Base-by-base conservation (phyloP, 2,797 vertebrate genomes). In the Pteronotus mesoamericanus region DNA sequence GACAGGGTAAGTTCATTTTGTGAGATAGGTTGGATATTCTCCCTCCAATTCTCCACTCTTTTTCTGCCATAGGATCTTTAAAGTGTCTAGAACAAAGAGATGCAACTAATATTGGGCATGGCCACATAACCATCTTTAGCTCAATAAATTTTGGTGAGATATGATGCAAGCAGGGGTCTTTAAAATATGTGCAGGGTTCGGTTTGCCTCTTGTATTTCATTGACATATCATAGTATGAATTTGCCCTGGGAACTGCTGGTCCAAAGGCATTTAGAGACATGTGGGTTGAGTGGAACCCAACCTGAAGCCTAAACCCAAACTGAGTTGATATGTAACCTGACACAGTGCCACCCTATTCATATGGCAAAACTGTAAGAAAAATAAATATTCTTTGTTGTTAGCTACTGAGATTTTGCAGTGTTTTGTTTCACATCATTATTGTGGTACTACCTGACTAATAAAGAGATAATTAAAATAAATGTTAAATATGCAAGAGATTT, bases 401-500 rank as follows among this genome's bases (percentile, higher is more conserved):
- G 24, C 21, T 85, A 37, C 6, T 80, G 24, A 74, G 29, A 74
- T 82, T 89, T 85, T 92, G 19, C 64, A 75, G 1, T 78, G 0
- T 6, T 44, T 92, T 90, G 9, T 79, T 88, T 71, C 24, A 85
- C 3, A 59, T 55, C 37, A 32, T 57, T 69, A 85, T 34, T 89
- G 9, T 42, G 29, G 32, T 2, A 53, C 87, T 78, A 51, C 19
- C 74, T 89, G 61, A 89, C 48, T 82, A 82, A 78, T 72, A 44
- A 80, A 64, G 16, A 86, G 34, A 86, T 74, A 84, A 92, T 90
- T 92, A 83, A 90, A 90, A 87, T 84, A 88, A 66, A 72, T 68
- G 91, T 95, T 48, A 83, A 83, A 86, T 80, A 64, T 86, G 19
- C 29, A 77, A 96, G 10, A 32, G 22, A 53, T 75, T 86, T 64